Evolutionary conservation across 1,140 invertebrate species (phyloP), one percentile per base, ranked within the genome.

Genomic region (Drosophila sulfurigaster): DNA sequence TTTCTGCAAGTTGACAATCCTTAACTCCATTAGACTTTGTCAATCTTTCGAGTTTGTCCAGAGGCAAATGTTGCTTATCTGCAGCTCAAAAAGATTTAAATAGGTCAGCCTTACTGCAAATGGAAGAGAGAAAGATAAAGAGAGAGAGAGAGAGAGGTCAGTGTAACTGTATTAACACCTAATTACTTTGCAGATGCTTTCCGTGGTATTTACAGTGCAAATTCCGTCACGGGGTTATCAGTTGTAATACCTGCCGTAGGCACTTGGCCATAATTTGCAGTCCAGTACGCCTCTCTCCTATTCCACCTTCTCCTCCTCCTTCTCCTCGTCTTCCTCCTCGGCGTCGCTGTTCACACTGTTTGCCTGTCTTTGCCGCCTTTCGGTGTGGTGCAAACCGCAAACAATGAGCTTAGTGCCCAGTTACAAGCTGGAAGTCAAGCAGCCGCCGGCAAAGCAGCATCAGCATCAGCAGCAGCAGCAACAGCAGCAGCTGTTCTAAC

Each of bases 401-500:
- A 88, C 79, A 82, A 74, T 46, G 32, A 71, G 83, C 80, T 83
- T 83, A 88, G 80, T 80, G 80, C 80, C 77, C 49, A 67, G 52
- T 75, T 51, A 88, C 82, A 83, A 88, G 80, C 83, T 88, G 78
- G 77, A 88, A 87, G 82, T 88, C 82, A 87, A 66, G 69, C 79
- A 79, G 79, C 75, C 75, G 64, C 35, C 60, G 60, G 48, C 41
- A 10, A 48, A 71, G 30, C 48, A 49, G 60, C 45, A 60, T 68
- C 67, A 79, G 76, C 38, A 49, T 54, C 45, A 60, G 74, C 67
- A 79, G 76, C 43, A 49, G 54, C 45, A 60, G 74, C 67, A 79
- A 68, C 43, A 49, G 60, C 45, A 60, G 74, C 67, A 79, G 76
- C 43, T 86, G 78, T 48, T 64, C 25, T 56, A 63, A 57, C 52